Conservation (phyloP, 2,113 vertebrate genomes). For the Equus przewalskii region DNA sequence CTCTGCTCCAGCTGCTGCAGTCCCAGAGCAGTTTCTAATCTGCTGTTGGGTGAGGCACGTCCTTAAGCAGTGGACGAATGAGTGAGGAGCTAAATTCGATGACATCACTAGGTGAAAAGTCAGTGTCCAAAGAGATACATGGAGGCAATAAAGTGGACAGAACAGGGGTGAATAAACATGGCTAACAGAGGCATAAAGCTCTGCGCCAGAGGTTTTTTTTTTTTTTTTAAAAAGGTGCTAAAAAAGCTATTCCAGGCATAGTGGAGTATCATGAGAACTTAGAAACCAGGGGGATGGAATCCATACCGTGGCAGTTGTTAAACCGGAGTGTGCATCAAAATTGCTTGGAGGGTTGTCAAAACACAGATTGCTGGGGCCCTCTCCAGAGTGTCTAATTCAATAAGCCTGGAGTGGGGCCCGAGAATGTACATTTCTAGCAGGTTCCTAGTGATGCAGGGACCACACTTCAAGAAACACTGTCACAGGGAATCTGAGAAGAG, state of each 20-base stretch:
- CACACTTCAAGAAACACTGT: background rate
- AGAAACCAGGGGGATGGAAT: background rate
- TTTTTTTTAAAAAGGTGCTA: background rate
- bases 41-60: background rate
- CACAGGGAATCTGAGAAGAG: background rate
- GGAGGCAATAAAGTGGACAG: background rate
- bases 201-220: background rate
- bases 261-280: background rate
- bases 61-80: background rate
- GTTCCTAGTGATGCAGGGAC: background rate
- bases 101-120: background rate
- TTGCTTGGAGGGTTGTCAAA: background rate
- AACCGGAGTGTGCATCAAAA: background rate
- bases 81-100: conserved; percentile 15
- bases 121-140: background rate
- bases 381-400: background rate
- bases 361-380: background rate
- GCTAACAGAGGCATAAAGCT: background rate
- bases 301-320: background rate
- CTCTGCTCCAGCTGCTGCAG: background rate
- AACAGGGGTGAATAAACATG: background rate
- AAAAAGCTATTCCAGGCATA: background rate
- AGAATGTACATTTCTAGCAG: background rate
- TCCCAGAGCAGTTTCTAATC: background rate
- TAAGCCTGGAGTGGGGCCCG: background rate